Evolutionary conservation across 1,140 invertebrate species (phyloP).

Genomic region (Cepaea nemoralis): DNA sequence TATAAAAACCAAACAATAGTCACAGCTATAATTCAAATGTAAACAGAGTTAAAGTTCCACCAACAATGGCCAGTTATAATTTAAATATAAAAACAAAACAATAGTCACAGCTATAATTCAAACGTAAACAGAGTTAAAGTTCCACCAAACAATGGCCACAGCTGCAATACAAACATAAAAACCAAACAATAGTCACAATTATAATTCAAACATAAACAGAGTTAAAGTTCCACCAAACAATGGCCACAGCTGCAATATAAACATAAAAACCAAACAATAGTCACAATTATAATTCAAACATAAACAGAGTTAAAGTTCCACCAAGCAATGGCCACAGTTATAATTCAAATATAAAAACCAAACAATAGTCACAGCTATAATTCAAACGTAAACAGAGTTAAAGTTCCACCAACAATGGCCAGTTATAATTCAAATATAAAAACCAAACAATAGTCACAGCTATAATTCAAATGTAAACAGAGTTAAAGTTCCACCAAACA

Average conservation of each 20-base stretch:
- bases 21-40: background rate
- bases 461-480: background rate
- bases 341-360: constrained; percentile 43
- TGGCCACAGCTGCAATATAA: background rate
- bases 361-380: background rate
- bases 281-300: constrained; percentile 81
- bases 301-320: constrained; percentile 84
- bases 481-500: constrained; percentile 93
- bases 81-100: constrained; percentile 12
- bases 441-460: background rate
- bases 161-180: constrained; percentile 69
- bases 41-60: constrained; percentile 80
- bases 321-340: constrained; percentile 96
- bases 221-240: constrained; percentile 87
- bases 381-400: constrained; percentile 75
- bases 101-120: background rate
- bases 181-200: background rate
- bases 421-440: constrained; percentile 74
- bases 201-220: background rate
- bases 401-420: constrained; percentile 78
- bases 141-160: constrained; percentile 97
- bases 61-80: constrained; percentile 77
- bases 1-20: background rate
- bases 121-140: constrained; percentile 82
- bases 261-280: constrained; percentile 89